phyloP scores from a whole-genome alignment of 2,888 invertebrate genomes.

The Orchesella flavescens region DNA sequence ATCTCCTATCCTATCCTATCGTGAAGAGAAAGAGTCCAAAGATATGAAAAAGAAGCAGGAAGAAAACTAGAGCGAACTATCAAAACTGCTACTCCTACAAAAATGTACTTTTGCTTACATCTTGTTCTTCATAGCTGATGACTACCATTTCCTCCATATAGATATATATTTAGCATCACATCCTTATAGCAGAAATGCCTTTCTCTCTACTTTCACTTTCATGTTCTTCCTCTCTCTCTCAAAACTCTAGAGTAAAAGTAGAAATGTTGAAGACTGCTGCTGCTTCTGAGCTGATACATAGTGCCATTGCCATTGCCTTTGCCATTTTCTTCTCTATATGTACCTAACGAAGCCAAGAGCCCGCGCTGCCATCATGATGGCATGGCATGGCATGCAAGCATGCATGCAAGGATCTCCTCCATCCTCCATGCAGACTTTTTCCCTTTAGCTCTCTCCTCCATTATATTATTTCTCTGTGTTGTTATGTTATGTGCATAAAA shows the following conservation, averaged over 20 bases:
- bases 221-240: background rate
- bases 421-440: background rate
- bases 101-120: conserved; percentile 33
- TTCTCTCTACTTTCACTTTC: background rate
- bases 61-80: conserved; percentile 51
- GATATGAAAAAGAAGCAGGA: background rate
- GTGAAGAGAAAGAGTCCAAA: background rate
- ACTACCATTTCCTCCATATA: conserved; percentile 35
- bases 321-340: background rate
- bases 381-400: conserved; percentile 1
- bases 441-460: background rate
- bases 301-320: conserved; percentile 27
- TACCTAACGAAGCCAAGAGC: conserved; percentile 1
- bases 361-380: conserved; percentile 22
- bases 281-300: conserved; percentile 13
- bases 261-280: background rate
- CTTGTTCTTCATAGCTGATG: conserved; percentile 52
- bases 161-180: background rate
- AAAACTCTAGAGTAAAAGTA: conserved; percentile 5
- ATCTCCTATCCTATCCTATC: too few species aligned
- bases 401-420: background rate
- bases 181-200: background rate
- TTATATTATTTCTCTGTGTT: conserved; percentile 11
- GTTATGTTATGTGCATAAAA: background rate
- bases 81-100: too few species aligned